Evolutionary conservation across 2,888 invertebrate species (phyloP).

Genomic region (Sarcophaga rosellei): DNA sequence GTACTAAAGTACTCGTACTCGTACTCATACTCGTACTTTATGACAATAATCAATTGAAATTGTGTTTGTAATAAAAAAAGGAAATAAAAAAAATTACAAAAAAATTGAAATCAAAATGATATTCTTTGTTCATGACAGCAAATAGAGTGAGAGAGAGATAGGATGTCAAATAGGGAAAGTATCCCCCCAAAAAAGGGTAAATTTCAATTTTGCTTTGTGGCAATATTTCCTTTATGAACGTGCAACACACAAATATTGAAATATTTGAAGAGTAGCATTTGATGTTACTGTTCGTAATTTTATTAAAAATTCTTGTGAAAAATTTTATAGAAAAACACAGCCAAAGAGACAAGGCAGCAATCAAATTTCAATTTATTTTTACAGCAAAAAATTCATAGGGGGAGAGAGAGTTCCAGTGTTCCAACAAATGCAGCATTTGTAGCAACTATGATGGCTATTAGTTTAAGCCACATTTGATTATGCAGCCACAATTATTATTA

Average conservation of each 20-base stretch:
- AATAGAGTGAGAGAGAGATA: not conserved
- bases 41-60: constrained; percentile 64
- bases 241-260: constrained; percentile 37
- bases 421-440: not conserved
- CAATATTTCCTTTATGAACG: not conserved
- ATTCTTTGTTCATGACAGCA: constrained; percentile 27
- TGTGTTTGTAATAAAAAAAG: constrained; percentile 49
- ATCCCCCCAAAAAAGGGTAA: not conserved
- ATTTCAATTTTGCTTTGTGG: not conserved
- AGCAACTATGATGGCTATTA: constrained; percentile 25
- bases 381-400: not conserved
- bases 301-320: constrained; percentile 29
- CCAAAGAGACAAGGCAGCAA: constrained; percentile 30
- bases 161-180: constrained; percentile 1
- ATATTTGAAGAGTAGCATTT: constrained; percentile 25
- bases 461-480: constrained; percentile 50
- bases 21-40: constrained; percentile 15
- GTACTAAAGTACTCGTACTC: not conserved
- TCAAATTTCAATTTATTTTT: constrained; percentile 60
- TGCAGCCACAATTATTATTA: constrained; percentile 59
- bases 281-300: not conserved
- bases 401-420: not conserved
- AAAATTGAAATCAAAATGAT: constrained; percentile 44
- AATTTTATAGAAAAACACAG: constrained; percentile 40
- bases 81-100: not conserved